A percentile compares a stretch with the other conserved stretches of the same genome.
phyloP scores from a whole-genome alignment of 2,797 vertebrate species.

The Semaprochilodus insignis region DNA sequence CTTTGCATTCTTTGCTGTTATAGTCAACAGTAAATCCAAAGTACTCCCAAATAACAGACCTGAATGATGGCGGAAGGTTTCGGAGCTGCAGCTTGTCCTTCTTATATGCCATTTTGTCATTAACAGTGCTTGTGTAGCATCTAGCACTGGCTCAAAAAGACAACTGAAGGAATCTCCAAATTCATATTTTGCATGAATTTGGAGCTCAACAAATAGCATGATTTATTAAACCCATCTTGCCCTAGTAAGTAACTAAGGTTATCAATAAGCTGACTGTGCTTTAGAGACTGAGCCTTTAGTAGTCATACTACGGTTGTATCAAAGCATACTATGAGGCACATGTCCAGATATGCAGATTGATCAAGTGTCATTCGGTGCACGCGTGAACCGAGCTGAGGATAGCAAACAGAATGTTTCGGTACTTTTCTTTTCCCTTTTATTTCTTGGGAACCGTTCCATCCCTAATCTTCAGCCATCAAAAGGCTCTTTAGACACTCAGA shows the following conservation, averaged over 20 bases:
- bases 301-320: neutral
- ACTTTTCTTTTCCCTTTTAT: neutral
- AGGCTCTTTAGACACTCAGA: neutral
- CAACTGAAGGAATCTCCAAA: neutral
- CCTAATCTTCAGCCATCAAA: neutral
- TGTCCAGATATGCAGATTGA: neutral
- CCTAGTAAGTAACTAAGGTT: neutral
- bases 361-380: neutral
- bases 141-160: neutral
- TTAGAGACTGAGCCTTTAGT: neutral
- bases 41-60: too few relatives aligned
- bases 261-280: neutral
- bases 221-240: neutral
- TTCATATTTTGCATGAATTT: neutral
- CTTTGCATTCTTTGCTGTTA: too few relatives aligned
- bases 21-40: too few relatives aligned
- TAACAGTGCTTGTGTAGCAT: too few relatives aligned
- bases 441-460: too few relatives aligned
- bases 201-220: neutral
- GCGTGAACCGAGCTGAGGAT: neutral
- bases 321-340: neutral
- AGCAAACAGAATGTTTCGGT: neutral
- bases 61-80: too few relatives aligned
- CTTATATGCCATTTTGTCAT: too few relatives aligned
- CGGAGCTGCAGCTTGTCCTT: too few relatives aligned